Base-by-base conservation (phyloP, 2,113 vertebrate genomes). In the Lynx canadensis region DNA sequence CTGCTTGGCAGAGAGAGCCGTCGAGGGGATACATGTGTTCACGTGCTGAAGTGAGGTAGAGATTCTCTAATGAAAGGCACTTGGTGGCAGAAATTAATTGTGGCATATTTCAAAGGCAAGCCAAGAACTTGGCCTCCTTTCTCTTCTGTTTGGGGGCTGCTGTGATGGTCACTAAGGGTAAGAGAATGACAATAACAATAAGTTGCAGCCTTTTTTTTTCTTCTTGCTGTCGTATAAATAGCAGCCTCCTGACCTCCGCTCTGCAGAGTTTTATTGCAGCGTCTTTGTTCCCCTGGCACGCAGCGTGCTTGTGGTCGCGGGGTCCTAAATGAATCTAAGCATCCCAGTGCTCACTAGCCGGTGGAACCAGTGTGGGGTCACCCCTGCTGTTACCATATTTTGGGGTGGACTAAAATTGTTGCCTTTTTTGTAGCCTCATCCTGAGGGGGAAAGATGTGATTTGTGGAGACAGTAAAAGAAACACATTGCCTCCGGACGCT, bases 281-380 rank as follows among this genome's bases (percentile, higher is more conserved):
- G 0, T 19, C 4, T 38, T 16, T 66, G 21, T 31, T 69, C 69
- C 52, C 50, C 65, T 9, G 45, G 14, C 36, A 3, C 3, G 3
- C 6, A 4, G 33, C 18, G 0, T 25, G 38, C 48, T 25, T 5
- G 1, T 55, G 36, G 16, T 55, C n/a, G 3, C 11, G 0, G 0
- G 15, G 8, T 10, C 52, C 73, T 33, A 8, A 21, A 0, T 1
- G 55, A 81, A 19, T 3, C 36, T 1, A 1, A 4, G 19, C 4
- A 1, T 71, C 33, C 50, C 16, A 38, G 19, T 15, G 76, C 73
- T 50, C 73, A 0, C 6, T 0, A 14, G 10, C 36, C 16, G 4
- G 4, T 36, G 25, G 57, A 14, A 12, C 38, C 15, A 4, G 4
- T 13, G 15, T 15, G n/a, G 33, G 27, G 2, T 7, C 21, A 21